These are phyloP conservation scores for Acridotheres tristis DNA, from an alignment of 2,797 vertebrate species.

Conservation along the genomic window DNA sequence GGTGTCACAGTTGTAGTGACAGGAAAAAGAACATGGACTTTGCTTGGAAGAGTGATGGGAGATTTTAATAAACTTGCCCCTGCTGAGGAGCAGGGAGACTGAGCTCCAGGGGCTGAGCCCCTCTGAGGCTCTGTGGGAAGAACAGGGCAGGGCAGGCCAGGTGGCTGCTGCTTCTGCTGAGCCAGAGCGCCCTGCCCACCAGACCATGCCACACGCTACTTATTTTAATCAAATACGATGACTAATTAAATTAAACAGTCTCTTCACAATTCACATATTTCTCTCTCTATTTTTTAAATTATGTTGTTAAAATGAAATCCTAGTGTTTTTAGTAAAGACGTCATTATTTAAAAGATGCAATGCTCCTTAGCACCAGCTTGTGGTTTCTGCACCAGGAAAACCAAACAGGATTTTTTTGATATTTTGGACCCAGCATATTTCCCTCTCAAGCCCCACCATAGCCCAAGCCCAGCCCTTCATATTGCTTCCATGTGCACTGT, in stretches of 20 bases:
- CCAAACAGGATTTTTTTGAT: not conserved
- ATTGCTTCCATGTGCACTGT: not conserved
- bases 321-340: not conserved
- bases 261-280: not conserved
- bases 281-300: not conserved
- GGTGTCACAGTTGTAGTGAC: not conserved
- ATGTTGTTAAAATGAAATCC: not conserved
- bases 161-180: not conserved
- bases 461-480: not conserved
- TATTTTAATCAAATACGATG: not conserved
- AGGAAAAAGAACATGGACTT: not conserved
- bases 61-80: not conserved
- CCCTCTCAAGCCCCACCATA: not conserved
- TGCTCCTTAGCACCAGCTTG: not conserved
- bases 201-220: not conserved
- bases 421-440: slow-evolving; percentile 12
- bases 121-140: not conserved
- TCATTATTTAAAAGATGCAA: not conserved
- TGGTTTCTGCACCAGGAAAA: not conserved
- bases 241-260: slow-evolving; percentile 19
- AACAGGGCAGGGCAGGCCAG: not conserved
- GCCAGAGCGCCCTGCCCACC: not conserved
- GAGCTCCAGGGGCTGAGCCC: not conserved
- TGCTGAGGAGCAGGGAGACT: not conserved
- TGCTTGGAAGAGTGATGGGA: not conserved